These are phyloP conservation scores for Cossypha caffra DNA, from an alignment of 2,797 vertebrate genomes.

Conservation along the genomic window DNA sequence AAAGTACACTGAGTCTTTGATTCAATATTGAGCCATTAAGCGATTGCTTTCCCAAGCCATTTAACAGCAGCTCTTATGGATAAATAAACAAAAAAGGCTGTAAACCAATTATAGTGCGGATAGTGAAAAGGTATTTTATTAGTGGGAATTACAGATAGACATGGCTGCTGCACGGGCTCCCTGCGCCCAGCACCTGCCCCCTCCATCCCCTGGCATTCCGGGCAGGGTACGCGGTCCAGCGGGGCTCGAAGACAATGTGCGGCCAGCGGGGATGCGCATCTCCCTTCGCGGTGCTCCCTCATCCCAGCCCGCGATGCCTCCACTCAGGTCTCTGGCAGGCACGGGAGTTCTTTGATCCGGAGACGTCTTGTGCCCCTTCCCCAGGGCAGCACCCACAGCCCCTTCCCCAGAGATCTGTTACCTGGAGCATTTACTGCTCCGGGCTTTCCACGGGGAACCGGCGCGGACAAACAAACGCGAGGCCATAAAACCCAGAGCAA, in stretches of 20 bases:
- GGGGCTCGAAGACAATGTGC: too few species aligned
- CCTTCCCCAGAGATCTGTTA: neutral
- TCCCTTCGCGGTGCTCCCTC: fast-evolving
- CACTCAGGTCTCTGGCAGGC: neutral
- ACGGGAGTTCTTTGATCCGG: neutral
- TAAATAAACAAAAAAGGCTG: slow-evolving; percentile 87
- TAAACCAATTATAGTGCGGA: slow-evolving; percentile 92
- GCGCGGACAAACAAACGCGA: slow-evolving; percentile 58
- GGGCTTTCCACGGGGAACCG: slow-evolving; percentile 22
- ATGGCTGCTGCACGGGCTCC: slow-evolving; percentile 30
- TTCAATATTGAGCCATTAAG: slow-evolving; percentile 87
- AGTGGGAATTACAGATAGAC: slow-evolving; percentile 75
- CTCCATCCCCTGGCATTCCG: neutral
- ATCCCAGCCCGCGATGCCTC: fast-evolving
- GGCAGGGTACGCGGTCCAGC: neutral
- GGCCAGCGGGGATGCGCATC: neutral
- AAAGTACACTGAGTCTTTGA: slow-evolving; percentile 64
- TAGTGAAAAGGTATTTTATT: slow-evolving; percentile 90
- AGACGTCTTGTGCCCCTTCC: neutral
- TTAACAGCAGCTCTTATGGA: slow-evolving; percentile 88
- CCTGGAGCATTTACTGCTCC: neutral
- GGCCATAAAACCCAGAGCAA: slow-evolving; percentile 77
- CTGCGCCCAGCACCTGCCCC: neutral
- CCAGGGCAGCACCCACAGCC: neutral
- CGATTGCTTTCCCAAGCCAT: slow-evolving; percentile 85